A percentile compares a stretch with the other conserved stretches of the same genome.
phyloP scores from a whole-genome alignment of 2,797 vertebrate genomes.

The Trachops cirrhosus region DNA sequence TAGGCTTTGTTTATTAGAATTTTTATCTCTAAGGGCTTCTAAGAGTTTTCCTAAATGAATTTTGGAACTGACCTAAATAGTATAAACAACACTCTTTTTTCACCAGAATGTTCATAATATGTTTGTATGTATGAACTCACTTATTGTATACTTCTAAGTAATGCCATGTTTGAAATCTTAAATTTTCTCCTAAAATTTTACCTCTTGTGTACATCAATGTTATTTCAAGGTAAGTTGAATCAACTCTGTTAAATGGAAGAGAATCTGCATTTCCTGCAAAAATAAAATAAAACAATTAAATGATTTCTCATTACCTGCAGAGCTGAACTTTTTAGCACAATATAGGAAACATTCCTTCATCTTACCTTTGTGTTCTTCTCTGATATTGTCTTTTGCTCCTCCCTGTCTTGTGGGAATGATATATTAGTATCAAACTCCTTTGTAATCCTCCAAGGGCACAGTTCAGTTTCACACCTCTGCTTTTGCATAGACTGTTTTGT shows the following conservation, averaged over 20 bases:
- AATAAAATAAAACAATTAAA: neutral
- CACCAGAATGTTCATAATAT: slow-evolving; percentile 10
- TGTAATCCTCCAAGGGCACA: neutral
- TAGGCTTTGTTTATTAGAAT: slow-evolving; percentile 53
- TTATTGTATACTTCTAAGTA: neutral
- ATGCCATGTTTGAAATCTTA: neutral
- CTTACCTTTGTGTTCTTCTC: neutral
- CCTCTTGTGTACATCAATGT: neutral
- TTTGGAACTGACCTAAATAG: slow-evolving; percentile 30
- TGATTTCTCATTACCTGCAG: neutral
- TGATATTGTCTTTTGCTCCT: neutral
- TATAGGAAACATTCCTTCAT: neutral
- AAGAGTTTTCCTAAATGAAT: slow-evolving; percentile 51
- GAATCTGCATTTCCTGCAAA: slow-evolving; percentile 49
- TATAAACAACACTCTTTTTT: slow-evolving; percentile 21
- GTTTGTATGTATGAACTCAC: neutral
- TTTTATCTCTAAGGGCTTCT: slow-evolving; percentile 49
- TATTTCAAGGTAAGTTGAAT: neutral
- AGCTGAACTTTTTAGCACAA: neutral
- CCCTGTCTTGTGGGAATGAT: neutral
- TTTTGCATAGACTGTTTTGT: neutral
- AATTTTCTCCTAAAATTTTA: slow-evolving; percentile 10
- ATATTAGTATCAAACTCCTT: neutral
- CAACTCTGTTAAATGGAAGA: slow-evolving; percentile 9
- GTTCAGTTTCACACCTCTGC: neutral